These are phyloP conservation scores for Drosophila prosaltans DNA, from an alignment of 1,140 invertebrate genomes.

Conservation along the genomic window DNA sequence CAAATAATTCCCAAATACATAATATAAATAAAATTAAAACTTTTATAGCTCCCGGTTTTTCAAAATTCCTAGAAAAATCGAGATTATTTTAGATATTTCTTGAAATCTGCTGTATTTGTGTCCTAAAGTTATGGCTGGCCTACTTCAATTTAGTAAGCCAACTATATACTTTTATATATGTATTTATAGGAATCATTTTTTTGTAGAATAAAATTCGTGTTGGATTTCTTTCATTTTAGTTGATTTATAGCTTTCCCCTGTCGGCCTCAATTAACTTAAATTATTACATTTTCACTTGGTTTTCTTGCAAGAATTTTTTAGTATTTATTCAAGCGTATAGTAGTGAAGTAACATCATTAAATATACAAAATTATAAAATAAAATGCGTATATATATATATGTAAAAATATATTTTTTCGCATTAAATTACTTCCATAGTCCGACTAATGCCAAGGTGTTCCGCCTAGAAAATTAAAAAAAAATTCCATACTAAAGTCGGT, in stretches of 20 bases:
- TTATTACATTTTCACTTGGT: conserved; percentile 15
- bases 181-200: not conserved
- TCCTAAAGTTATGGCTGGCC: not conserved
- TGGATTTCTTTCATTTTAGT: not conserved
- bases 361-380: not conserved
- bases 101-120: not conserved
- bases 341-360: not conserved
- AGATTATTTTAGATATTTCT: not conserved
- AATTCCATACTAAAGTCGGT: not conserved
- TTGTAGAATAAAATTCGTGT: not conserved
- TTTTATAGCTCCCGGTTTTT: too few relatives aligned
- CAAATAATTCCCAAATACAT: too few relatives aligned
- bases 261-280: conserved; percentile 27
- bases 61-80: not conserved
- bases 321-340: not conserved
- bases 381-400: not conserved
- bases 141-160: not conserved
- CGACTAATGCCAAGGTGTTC: conserved; percentile 19
- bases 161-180: not conserved
- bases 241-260: not conserved
- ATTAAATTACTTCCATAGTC: conserved; percentile 24
- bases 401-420: not conserved
- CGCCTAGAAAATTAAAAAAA: conserved; percentile 20
- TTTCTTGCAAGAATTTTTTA: conserved; percentile 6
- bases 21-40: too few relatives aligned